A percentile compares a stretch with the other conserved stretches of the same genome.
Evolutionary conservation across 2,888 invertebrate genomes (phyloP).

Genomic region (Polymixis flavicincta): DNA sequence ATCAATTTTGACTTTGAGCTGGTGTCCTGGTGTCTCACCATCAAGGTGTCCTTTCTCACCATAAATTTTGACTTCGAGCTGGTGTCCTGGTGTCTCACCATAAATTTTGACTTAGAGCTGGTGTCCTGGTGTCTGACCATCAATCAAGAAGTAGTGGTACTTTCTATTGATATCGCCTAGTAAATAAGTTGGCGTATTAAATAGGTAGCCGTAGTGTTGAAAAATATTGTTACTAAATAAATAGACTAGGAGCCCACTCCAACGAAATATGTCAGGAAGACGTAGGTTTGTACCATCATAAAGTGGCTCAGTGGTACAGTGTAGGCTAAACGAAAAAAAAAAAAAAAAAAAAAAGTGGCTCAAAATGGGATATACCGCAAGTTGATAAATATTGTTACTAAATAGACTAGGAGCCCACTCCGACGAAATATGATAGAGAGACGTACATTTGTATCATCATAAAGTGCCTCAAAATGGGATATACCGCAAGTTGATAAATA

Average conservation of each 20-base stretch:
- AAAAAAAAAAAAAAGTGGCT: too few relatives aligned
- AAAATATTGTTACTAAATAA: neutral
- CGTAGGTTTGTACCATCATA: slow-evolving; percentile 3
- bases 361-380: too few relatives aligned
- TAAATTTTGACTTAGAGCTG: too few relatives aligned
- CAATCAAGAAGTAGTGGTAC: neutral
- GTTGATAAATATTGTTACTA: neutral
- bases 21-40: too few relatives aligned
- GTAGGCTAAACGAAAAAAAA: too few relatives aligned
- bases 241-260: neutral
- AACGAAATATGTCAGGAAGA: neutral
- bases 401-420: neutral
- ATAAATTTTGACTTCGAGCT: too few relatives aligned
- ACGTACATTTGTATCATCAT: slow-evolving; percentile 2
- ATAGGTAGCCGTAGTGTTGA: neutral
- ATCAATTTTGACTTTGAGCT: too few relatives aligned
- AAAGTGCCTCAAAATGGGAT: neutral
- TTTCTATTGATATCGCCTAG: neutral
- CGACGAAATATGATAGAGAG: neutral
- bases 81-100: too few relatives aligned
- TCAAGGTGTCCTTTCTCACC: too few relatives aligned
- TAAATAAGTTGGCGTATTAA: neutral
- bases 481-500: neutral
- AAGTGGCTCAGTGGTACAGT: neutral
- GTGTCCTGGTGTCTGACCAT: neutral